These are phyloP conservation scores for Maylandia zebra DNA, from an alignment of 2,113 vertebrate species.

Conservation along the genomic window DNA sequence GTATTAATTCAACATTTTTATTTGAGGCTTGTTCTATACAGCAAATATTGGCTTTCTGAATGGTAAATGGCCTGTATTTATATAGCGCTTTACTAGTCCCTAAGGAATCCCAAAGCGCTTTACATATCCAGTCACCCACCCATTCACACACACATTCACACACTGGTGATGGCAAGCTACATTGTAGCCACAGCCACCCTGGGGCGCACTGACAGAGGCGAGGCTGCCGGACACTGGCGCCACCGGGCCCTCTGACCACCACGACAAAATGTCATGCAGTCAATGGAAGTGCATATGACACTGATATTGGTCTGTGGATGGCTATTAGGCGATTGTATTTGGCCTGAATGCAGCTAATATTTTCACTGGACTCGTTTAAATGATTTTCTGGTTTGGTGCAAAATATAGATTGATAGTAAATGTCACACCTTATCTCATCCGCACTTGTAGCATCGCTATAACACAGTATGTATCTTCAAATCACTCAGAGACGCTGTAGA, in stretches of 20 bases:
- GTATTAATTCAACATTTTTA: constrained; percentile 1
- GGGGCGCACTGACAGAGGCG: too few species aligned
- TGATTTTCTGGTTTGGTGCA: constrained; percentile 35
- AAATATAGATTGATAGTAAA: constrained; percentile 38
- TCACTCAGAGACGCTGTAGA: not conserved
- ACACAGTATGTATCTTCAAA: not conserved
- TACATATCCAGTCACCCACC: too few species aligned
- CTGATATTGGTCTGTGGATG: constrained; percentile 2
- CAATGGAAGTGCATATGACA: not conserved
- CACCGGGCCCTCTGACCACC: too few species aligned
- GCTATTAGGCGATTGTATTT: constrained; percentile 5
- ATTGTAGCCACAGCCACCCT: too few species aligned
- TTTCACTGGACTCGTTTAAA: constrained; percentile 41
- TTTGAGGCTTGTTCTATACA: not conserved
- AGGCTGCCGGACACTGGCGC: too few species aligned
- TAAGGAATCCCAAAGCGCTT: too few species aligned
- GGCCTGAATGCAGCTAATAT: not conserved
- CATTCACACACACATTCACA: too few species aligned
- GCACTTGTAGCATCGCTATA: not conserved
- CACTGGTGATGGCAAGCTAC: too few species aligned
- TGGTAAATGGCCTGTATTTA: not conserved
- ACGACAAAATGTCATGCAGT: constrained; percentile 46
- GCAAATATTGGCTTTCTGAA: constrained; percentile 49
- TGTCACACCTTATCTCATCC: constrained; percentile 23
- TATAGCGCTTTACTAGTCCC: too few species aligned